phyloP scores from a whole-genome alignment of 2,888 invertebrate genomes.

The Acleris literana region DNA sequence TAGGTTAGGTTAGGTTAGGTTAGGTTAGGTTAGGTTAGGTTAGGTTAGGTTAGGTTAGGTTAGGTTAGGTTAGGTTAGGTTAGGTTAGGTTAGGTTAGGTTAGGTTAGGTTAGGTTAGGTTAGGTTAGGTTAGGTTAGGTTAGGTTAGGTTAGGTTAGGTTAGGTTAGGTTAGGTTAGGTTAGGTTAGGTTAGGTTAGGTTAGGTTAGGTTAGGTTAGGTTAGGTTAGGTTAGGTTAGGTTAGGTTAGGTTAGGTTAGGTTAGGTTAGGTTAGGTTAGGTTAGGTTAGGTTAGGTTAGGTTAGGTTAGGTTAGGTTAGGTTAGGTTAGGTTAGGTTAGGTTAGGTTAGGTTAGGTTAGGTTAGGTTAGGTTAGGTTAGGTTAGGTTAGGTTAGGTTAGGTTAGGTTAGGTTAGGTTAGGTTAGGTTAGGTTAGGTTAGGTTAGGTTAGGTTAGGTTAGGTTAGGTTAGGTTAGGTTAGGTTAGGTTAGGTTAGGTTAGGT shows the following conservation, averaged over 20 bases:
- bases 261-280: constrained; percentile 10
- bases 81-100: constrained; percentile 10
- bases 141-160: constrained; percentile 10
- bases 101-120: constrained; percentile 10
- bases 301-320: constrained; percentile 10
- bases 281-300: constrained; percentile 10
- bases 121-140: constrained; percentile 10
- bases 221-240: constrained; percentile 10
- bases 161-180: constrained; percentile 10
- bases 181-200: constrained; percentile 10
- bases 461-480: constrained; percentile 10
- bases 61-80: constrained; percentile 10
- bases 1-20: constrained; percentile 12
- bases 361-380: constrained; percentile 10
- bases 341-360: constrained; percentile 10
- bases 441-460: constrained; percentile 10
- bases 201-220: constrained; percentile 10
- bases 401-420: constrained; percentile 10
- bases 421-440: constrained; percentile 10
- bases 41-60: constrained; percentile 10
- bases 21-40: constrained; percentile 10
- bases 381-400: constrained; percentile 10
- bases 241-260: constrained; percentile 10
- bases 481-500: constrained; percentile 10
- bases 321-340: constrained; percentile 10